These are phyloP conservation scores for Listronotus oregonensis DNA, from an alignment of 1,140 invertebrate genomes.

Conservation along the genomic window DNA sequence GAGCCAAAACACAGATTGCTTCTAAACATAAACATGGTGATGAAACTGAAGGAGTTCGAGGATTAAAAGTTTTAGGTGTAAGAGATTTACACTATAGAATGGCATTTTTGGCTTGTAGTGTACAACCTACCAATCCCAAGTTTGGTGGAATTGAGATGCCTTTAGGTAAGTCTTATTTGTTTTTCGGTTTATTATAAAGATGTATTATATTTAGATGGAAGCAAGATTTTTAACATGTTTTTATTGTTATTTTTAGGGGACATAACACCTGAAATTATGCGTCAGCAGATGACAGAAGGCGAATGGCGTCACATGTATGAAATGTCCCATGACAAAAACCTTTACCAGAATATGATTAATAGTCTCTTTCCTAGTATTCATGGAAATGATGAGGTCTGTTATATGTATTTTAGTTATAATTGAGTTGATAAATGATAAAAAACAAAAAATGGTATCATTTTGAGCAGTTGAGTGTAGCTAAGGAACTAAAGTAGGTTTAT, in stretches of 20 bases:
- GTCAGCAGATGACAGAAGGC: conserved; percentile 90
- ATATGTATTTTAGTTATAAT: background rate
- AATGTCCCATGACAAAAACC: conserved; percentile 92
- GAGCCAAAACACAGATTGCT: conserved; percentile 81
- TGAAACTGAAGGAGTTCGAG: conserved; percentile 84
- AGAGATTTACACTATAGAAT: conserved; percentile 94
- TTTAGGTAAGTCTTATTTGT: conserved; percentile 77
- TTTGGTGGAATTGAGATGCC: conserved; percentile 79
- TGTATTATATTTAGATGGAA: too few species aligned
- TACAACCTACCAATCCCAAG: conserved; percentile 82
- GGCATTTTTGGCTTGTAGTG: conserved; percentile 93
- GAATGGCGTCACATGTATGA: conserved; percentile 97
- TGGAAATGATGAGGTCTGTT: conserved; percentile 92
- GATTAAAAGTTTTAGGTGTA: conserved; percentile 89
- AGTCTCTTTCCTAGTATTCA: conserved; percentile 97
- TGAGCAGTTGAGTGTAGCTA: too few species aligned
- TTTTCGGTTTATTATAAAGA: too few species aligned
- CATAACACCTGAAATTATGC: conserved; percentile 88
- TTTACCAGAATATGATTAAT: conserved; percentile 90
- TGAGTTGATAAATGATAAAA: too few species aligned
- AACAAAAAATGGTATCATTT: too few species aligned
- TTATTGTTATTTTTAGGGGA: conserved; percentile 65
- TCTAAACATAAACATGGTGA: conserved; percentile 74
- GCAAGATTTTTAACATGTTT: too few species aligned
- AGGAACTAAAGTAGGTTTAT: too few species aligned